Evolutionary conservation across 2,113 vertebrate species (phyloP), one percentile per base, ranked within the genome.

Genomic region (Pavo muticus): DNA sequence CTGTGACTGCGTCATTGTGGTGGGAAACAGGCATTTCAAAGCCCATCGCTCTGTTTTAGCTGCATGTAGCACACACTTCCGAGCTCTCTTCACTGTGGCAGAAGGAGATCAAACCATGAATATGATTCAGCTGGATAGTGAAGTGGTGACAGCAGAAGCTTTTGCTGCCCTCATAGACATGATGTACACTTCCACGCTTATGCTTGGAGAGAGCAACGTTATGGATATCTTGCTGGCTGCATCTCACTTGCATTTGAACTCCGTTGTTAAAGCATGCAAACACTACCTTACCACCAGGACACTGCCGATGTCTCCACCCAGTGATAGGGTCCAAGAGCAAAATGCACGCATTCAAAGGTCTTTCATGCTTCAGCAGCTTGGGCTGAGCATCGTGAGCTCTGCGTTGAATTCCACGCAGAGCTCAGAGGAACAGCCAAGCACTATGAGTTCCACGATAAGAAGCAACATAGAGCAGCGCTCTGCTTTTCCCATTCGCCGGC

Each of bases 151-250:
- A 1, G 98, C 99, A 0, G 99, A 99, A 95, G 99, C 99, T 9
- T 99, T 99, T 63, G 99, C 99, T 2, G 99, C 99, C 2, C 98
- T 99, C 64, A 98, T 99, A 75, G 99, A 99, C 97, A 99, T 99
- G 99, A 99, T 99, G 99, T 99, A 99, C 69, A 99, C 99, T 2
- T 99, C 99, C 45, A 99, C 99, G 1, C 98, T 99, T 10, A 99
- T 99, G 98, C 98, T 99, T 9, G 99, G 99, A 20, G 99, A 99
- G 96, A 99, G 99, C 97, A 99, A 99, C 1, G 99, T 99, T 42
- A 99, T 99, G 99, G 99, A 99, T 52, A 98, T 99, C 85, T 97
- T 99, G 89, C 95, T 99, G 52, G 99, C 99, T 23, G 99, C 99
- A 14, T 99, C 99, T 40, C 99, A 99, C 94, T 97, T 99, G 85